Evolutionary conservation across 2,888 invertebrate genomes (phyloP).

Genomic region (Hedychridium roseum): DNA sequence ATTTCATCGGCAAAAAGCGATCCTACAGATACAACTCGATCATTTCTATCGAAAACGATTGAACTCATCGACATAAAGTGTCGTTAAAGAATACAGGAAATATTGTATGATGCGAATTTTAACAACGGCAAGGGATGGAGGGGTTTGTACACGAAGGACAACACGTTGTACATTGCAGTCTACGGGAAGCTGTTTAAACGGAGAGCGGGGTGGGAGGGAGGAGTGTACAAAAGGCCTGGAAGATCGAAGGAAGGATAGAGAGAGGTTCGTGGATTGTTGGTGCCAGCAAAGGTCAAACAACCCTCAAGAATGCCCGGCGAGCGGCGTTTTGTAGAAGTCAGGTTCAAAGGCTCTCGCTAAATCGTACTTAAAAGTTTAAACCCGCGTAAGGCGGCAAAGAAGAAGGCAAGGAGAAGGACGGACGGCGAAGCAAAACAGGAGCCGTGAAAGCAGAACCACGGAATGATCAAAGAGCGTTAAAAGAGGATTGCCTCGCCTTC

Average conservation of each 20-base stretch:
- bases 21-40: background rate
- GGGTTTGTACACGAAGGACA: background rate
- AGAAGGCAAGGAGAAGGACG: background rate
- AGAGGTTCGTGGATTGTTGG: conserved; percentile 11
- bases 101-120: too few relatives aligned
- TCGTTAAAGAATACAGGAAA: too few relatives aligned
- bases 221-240: background rate
- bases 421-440: conserved; percentile 27
- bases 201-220: background rate
- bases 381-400: conserved; percentile 10
- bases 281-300: conserved; percentile 26
- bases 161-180: too few relatives aligned
- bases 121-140: background rate
- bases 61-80: too few relatives aligned
- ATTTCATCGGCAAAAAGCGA: background rate
- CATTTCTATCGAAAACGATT: too few relatives aligned
- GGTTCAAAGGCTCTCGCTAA: conserved; percentile 43
- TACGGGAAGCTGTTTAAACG: too few relatives aligned
- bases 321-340: conserved; percentile 16
- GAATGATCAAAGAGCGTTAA: conserved; percentile 46
- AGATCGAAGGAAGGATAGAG: conserved; percentile 9
- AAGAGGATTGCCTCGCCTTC: conserved; percentile 38
- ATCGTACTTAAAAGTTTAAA: conserved; percentile 42
- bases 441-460: conserved; percentile 36
- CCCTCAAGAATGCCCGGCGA: conserved; percentile 6